A percentile compares a stretch with the other conserved stretches of the same genome.
Conservation (phyloP, 1,140 invertebrate species). For the Tenebrio molitor region DNA sequence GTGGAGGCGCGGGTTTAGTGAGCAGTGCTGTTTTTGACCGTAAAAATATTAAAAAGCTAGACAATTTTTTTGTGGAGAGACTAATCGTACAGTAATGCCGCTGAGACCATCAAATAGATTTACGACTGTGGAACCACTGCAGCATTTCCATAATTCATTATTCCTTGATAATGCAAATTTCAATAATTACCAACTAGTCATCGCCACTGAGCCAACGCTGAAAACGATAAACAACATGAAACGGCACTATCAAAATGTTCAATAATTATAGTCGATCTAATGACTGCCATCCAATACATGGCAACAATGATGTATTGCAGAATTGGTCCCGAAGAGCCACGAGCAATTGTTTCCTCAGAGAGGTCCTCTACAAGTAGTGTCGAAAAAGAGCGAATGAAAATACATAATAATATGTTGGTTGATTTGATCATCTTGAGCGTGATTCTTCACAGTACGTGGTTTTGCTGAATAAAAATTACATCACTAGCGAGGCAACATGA, state of each 20-base stretch:
- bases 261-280: conserved; percentile 11
- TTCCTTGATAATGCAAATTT: conserved; percentile 16
- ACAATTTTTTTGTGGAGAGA: no score
- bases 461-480: not conserved
- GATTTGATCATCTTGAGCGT: no score
- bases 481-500: not conserved
- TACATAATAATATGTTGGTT: no score
- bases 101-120: not conserved
- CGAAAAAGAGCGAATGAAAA: no score
- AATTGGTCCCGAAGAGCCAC: not conserved
- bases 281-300: not conserved
- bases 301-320: not conserved
- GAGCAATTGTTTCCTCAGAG: no score
- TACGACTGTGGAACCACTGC: not conserved
- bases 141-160: conserved; percentile 1
- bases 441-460: no score
- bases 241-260: not conserved
- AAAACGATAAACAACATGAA: conserved; percentile 20
- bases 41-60: no score
- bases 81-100: no score
- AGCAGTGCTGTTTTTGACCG: no score
- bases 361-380: no score
- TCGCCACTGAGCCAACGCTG: not conserved
- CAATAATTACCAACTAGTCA: conserved; percentile 2
- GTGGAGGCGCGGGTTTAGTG: no score